phyloP scores from a whole-genome alignment of 1,140 invertebrate species.

The Lepidotrigona ventralis region DNA sequence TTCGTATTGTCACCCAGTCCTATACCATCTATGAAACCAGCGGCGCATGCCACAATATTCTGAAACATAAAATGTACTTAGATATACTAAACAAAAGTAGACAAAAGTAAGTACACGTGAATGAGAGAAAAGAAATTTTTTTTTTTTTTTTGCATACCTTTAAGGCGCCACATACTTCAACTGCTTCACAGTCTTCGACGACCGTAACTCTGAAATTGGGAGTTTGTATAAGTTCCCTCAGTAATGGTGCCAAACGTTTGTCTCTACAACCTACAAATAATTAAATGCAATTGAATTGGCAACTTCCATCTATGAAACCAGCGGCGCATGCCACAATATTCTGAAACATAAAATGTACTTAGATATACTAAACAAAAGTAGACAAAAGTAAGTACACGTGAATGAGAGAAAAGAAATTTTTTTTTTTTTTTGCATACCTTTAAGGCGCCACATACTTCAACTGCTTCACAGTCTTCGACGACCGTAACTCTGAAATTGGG shows the following conservation, averaged over 20 bases:
- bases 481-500: constrained; percentile 90
- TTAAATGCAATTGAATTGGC: too few relatives aligned
- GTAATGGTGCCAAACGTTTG: constrained; percentile 80
- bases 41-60: constrained; percentile 92
- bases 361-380: not conserved
- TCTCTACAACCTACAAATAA: constrained; percentile 81
- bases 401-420: not conserved
- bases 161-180: constrained; percentile 92
- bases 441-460: constrained; percentile 92
- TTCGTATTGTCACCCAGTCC: constrained; percentile 92
- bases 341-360: constrained; percentile 75
- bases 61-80: constrained; percentile 69
- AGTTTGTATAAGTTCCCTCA: constrained; percentile 88
- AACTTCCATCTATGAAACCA: constrained; percentile 90
- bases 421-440: constrained; percentile 81
- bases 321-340: constrained; percentile 93
- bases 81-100: not conserved
- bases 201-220: constrained; percentile 90
- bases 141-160: constrained; percentile 81
- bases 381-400: not conserved
- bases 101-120: not conserved
- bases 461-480: constrained; percentile 88
- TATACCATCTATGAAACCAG: constrained; percentile 91
- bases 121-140: not conserved
- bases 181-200: constrained; percentile 88